Evolutionary conservation across 2,113 vertebrate species (phyloP), one percentile per base, ranked within the genome.

Genomic region (Oceanodroma tethys): DNA sequence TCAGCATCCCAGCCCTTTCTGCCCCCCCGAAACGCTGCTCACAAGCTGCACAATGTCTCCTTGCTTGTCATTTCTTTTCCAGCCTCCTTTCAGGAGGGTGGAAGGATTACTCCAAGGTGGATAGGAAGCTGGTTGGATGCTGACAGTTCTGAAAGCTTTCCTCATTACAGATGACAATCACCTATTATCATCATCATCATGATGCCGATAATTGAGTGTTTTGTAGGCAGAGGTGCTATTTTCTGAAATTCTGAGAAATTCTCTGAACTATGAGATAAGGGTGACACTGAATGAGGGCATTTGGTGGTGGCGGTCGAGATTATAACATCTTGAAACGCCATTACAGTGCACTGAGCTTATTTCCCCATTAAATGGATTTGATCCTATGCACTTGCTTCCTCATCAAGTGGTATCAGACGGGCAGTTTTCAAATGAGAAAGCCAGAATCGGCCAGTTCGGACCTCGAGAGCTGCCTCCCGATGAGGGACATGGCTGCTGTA

Each of bases 111-210:
- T 73, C 18, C 0, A 18, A 66, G 81, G 48, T 62, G n/a, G 81
- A 86, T 95, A 25, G 81, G 62, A 38, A 85, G 50, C 72, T 74
- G 76, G 74, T 73, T 93, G 94, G 81, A 14, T 91, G 68, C 91
- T 97, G 95, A 87, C 93, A 95, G 89, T 56, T 93, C 94, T 95
- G 86, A 95, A 94, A 94, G 96, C 86, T 85, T 82, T 70, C 56
- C 95, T 91, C 52, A 11, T 94, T 93, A 56, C 53, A 81, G 88
- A 38, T 97, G 97, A 94, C 96, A 96, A 67, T 97, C 94, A 86
- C 48, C 84, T 72, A 67, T 89, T 91, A 75, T 74, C 93, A 88
- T 76, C 88, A 84, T 82, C 84, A 75, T 36, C 88, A 67, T 23
- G 11, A 25, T 85, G 86, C 87, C 0, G 2, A 65, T 94, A 89